Conservation (phyloP, 2,888 invertebrate species). For the Drosophila setosimentum region DNA sequence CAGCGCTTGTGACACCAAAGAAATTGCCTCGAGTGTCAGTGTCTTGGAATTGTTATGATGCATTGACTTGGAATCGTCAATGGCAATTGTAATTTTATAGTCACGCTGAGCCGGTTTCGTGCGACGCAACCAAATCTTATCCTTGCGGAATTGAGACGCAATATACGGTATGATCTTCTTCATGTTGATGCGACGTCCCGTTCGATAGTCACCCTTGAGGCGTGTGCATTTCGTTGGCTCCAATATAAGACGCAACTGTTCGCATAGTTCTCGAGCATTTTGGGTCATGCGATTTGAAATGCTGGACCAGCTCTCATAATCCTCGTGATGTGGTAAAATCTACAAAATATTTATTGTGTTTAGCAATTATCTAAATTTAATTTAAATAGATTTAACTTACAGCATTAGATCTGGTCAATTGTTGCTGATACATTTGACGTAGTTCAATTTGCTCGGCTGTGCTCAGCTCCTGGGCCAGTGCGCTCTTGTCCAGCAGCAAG, state of each 20-base stretch:
- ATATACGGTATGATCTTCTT: slow-evolving; percentile 98
- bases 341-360: slow-evolving; percentile 19
- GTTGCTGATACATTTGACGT: slow-evolving; percentile 82
- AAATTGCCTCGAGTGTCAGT: slow-evolving; percentile 97
- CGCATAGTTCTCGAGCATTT: slow-evolving; percentile 94
- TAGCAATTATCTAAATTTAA: not conserved
- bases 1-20: slow-evolving; percentile 95
- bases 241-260: slow-evolving; percentile 95
- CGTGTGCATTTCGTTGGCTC: slow-evolving; percentile 98
- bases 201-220: slow-evolving; percentile 97
- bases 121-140: slow-evolving; percentile 98
- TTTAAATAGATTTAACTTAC: slow-evolving; percentile 53
- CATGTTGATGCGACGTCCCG: slow-evolving; percentile 99
- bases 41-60: slow-evolving; percentile 95
- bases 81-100: slow-evolving; percentile 97
- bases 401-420: slow-evolving; percentile 72
- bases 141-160: slow-evolving; percentile 99
- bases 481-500: slow-evolving; percentile 77
- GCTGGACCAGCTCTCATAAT: slow-evolving; percentile 84
- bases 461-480: slow-evolving; percentile 75
- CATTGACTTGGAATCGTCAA: slow-evolving; percentile 98
- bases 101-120: slow-evolving; percentile 98
- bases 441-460: slow-evolving; percentile 79
- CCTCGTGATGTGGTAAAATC: slow-evolving; percentile 75
- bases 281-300: slow-evolving; percentile 84